Evolutionary conservation across 2,113 vertebrate species (phyloP), one percentile per base, ranked within the genome.

Genomic region (Syngnathoides biaculeatus): DNA sequence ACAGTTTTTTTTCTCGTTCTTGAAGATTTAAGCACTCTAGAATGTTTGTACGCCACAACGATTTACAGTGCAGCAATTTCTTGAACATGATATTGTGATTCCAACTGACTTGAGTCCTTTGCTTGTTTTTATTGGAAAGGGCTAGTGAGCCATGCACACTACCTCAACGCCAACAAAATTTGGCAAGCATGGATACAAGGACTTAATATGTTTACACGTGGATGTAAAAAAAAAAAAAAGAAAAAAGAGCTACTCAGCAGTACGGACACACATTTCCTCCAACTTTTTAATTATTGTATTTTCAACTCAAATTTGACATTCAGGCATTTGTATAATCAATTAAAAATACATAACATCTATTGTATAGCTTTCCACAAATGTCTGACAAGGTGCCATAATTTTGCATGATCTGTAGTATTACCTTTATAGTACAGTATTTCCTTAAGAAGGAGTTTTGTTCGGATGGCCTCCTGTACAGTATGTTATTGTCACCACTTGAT

Each of bases 391-490:
- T 85, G 80, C 86, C 78, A 86, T 85, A 86, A 69, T 68, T 48
- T 19, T 73, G 56, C 10, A 68, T 69, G 19, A 82, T 55, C 22
- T 55, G 63, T 70, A 61, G 27, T 71, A 63, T 74, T 73, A 66
- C 72, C 71, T 74, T 6, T n/a, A n/a, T n/a, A n/a, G n/a, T n/a
- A n/a, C n/a, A n/a, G n/a, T 35, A 35, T 35, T 19, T 47, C 45
- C 45, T 19, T 47, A 17, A 6, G 17, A 47, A 19, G 45, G 17
- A 47, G 45, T 47, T 47, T 47, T 8, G 45, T 47, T 47, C 45
- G 20, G 45, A 87, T 81, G 86, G 85, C 82, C 90, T 89, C 79
- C 87, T 91, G 75, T 77, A 68, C 86, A 82, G 77, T 87, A 71
- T 83, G 75, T 88, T 85, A 74, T 83, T 82, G 72, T 86, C 70